These are phyloP conservation scores for Ptychochromis oligacanthus DNA, from an alignment of 2,113 vertebrate genomes.

Conservation along the genomic window DNA sequence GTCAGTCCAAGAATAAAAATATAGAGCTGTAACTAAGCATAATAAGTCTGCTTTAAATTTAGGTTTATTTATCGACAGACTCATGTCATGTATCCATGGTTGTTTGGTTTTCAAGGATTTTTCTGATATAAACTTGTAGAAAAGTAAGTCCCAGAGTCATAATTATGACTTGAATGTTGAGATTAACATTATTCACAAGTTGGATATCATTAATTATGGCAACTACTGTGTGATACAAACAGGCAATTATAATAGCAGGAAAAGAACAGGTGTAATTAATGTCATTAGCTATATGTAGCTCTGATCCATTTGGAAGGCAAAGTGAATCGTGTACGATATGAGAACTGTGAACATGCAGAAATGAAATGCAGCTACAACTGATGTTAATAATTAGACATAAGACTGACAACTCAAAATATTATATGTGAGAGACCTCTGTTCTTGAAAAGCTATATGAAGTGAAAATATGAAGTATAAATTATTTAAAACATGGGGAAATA, in stretches of 20 bases:
- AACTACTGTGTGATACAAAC: background rate
- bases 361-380: too few relatives aligned
- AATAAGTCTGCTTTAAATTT: background rate
- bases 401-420: too few relatives aligned
- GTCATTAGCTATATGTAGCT: background rate
- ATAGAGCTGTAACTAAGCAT: background rate
- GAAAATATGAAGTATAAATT: background rate
- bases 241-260: background rate
- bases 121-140: background rate
- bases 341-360: background rate
- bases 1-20: background rate
- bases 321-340: rapidly evolving
- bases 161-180: background rate
- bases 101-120: background rate
- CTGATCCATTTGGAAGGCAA: background rate
- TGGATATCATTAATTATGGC: background rate
- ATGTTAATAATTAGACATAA: too few relatives aligned
- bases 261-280: background rate
- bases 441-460: too few relatives aligned
- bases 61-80: too few relatives aligned
- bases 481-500: background rate
- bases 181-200: background rate
- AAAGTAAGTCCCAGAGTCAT: background rate
- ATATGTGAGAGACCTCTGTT: too few relatives aligned
- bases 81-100: background rate